Percentiles rank a stretch among this genome's conserved stretches.
phyloP scores from a whole-genome alignment of 2,113 vertebrate genomes.

The Amphilophus citrinellus region DNA sequence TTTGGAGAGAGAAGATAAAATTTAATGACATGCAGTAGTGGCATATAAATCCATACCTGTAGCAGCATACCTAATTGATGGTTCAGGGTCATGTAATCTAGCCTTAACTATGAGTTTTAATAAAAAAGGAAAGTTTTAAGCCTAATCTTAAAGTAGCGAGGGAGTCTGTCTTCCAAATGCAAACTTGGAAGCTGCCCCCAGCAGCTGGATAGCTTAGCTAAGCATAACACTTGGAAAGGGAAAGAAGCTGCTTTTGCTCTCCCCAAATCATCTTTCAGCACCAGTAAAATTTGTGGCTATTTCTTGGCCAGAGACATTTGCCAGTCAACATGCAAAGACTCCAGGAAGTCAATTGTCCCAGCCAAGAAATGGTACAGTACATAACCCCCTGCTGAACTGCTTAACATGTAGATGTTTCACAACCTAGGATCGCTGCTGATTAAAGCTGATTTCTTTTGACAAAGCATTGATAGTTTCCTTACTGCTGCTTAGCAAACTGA shows the following conservation, averaged over 20 bases:
- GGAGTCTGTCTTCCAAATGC: background rate
- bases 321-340: background rate
- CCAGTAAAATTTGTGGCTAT: background rate
- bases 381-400: background rate
- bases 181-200: background rate
- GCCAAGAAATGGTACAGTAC: background rate
- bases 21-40: background rate
- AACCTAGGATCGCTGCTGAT: background rate
- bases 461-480: background rate
- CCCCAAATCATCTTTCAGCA: background rate
- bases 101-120: too few species aligned
- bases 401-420: background rate
- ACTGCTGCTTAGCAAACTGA: background rate
- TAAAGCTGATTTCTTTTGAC: background rate
- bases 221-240: background rate
- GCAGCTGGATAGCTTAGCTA: background rate
- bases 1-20: background rate
- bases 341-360: background rate
- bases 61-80: background rate
- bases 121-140: too few species aligned
- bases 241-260: background rate
- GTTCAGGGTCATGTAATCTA: too few species aligned
- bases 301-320: background rate
- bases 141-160: background rate
- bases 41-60: background rate